phyloP scores from a whole-genome alignment of 2,113 vertebrate species.

The Daphoenositta chrysoptera region DNA sequence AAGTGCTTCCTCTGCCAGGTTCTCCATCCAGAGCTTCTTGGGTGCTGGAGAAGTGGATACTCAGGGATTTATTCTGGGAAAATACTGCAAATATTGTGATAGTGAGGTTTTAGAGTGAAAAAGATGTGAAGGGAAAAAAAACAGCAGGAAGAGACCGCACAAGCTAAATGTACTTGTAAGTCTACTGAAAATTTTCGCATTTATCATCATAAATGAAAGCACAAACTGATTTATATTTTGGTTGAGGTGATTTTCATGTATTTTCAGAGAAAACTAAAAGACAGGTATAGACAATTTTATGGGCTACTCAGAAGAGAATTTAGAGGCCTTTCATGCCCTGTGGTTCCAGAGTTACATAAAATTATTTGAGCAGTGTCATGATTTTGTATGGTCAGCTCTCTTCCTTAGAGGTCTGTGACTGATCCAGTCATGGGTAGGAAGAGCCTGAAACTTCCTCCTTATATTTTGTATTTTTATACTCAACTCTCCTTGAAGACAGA shows the following conservation, averaged over 20 bases:
- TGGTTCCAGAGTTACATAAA: neutral
- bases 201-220: neutral
- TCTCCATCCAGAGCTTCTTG: neutral
- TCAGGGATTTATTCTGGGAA: neutral
- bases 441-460: neutral
- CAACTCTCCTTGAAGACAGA: neutral
- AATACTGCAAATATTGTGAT: neutral
- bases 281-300: neutral
- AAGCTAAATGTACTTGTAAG: neutral
- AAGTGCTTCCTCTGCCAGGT: neutral
- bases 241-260: neutral
- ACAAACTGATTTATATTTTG: neutral
- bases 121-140: neutral
- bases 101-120: neutral
- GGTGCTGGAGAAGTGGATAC: neutral
- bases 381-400: neutral
- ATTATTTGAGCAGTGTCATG: neutral
- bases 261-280: neutral
- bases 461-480: neutral
- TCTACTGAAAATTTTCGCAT: neutral
- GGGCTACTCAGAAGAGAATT: neutral
- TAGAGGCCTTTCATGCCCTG: neutral
- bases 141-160: neutral
- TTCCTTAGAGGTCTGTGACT: neutral
- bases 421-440: neutral